Base-by-base conservation (phyloP, 2,888 invertebrate genomes). In the Lasiommata megera region DNA sequence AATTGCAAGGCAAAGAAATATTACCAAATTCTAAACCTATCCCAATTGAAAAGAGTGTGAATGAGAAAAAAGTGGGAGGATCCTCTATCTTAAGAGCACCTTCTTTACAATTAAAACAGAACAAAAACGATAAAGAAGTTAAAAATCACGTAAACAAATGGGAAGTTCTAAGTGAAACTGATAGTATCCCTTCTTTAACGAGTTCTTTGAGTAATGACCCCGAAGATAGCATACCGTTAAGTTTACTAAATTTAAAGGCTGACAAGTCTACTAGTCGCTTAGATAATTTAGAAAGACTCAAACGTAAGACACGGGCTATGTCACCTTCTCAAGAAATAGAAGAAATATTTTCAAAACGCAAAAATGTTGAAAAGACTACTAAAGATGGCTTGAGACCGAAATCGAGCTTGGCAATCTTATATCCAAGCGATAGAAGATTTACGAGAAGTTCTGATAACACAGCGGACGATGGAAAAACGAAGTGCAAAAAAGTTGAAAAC, bases 261-360 rank as follows among this genome's bases (percentile, higher is more conserved):
- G 82, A 80, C 31, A 76, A 80, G 66, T 76, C 82, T 7, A 64
- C 67, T 5, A 81, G 73, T 67, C 80, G 79, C 48, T 68, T 86
- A 16, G 85, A 88, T 53, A 83, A 77, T 60, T 72, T 82, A 31
- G 91, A 90, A 68, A 80, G 84, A 65, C 71, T 88, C n/a, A 93
- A 92, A 74, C 84, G 92, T 47, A 91, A 92, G 67, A 83, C 92
- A 9, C 80, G 93, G 61, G 93, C 93, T 17, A 76, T 92, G 64
- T 93, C 93, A 29, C 93, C 93, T 1, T 92, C 92, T 9, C 92
- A 92, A 66, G 93, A 93, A 79, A 88, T 93, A 34, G 93, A 93
- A 73, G 88, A 88, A 72, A 86, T 88, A 75, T 85, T 87, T 68
- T 85, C 88, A 1, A 91, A 91, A 62, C 77, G 88, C 47, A 88